Evolutionary conservation across 2,888 invertebrate species (phyloP).

Genomic region (Coleophora flavipennella): DNA sequence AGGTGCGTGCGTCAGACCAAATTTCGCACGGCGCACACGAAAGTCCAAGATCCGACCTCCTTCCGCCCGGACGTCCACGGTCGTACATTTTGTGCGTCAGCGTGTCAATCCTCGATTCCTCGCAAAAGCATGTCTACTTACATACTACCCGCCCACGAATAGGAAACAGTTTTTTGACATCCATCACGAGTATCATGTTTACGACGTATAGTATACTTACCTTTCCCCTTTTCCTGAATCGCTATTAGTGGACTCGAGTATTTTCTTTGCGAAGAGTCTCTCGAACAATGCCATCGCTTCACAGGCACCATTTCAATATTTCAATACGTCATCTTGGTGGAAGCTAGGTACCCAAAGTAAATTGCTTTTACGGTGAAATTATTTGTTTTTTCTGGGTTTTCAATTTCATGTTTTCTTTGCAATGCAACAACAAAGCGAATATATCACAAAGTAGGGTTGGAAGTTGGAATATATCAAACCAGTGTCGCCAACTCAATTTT

Average conservation of each 20-base stretch:
- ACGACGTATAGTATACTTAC: too few relatives aligned
- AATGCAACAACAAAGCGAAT: too few relatives aligned
- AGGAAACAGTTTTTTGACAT: constrained; percentile 44
- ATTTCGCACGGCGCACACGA: constrained; percentile 19
- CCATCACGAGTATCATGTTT: too few relatives aligned
- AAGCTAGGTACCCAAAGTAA: constrained; percentile 22
- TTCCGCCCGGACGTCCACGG: constrained; percentile 16
- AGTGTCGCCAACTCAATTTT: too few relatives aligned
- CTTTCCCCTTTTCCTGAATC: constrained; percentile 59
- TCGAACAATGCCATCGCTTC: constrained; percentile 82
- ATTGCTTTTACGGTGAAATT: too few relatives aligned
- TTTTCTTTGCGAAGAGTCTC: constrained; percentile 79
- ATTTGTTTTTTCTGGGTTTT: too few relatives aligned
- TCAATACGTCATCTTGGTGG: constrained; percentile 35
- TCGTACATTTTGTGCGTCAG: constrained; percentile 38
- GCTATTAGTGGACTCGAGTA: constrained; percentile 52
- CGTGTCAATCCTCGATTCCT: constrained; percentile 22
- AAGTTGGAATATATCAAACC: too few relatives aligned
- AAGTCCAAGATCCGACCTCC: constrained; percentile 4
- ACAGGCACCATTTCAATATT: constrained; percentile 45
- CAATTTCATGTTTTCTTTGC: background rate
- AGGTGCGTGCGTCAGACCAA: constrained; percentile 42
- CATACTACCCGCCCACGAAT: too few relatives aligned
- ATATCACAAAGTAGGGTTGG: too few relatives aligned
- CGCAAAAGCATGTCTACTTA: too few relatives aligned